Conservation (phyloP, 1,140 invertebrate species). For the Drosophila bocki region DNA sequence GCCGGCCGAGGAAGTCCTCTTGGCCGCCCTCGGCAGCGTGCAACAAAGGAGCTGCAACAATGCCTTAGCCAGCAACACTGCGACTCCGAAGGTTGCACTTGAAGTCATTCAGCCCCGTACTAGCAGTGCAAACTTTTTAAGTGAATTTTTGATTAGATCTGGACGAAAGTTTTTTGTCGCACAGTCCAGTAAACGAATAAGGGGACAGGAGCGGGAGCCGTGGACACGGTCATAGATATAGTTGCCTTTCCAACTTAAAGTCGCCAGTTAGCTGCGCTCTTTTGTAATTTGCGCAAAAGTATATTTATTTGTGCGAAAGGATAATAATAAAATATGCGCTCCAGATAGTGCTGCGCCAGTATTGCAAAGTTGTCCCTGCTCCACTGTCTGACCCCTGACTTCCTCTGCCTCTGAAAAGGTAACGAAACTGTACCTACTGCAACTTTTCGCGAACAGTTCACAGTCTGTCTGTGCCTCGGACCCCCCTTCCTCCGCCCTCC, state of each 20-base stretch:
- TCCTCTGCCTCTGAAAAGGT: constrained; percentile 5
- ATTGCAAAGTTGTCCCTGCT: constrained; percentile 51
- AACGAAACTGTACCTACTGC: constrained; percentile 64
- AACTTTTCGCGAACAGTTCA: constrained; percentile 70
- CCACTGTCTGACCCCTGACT: constrained; percentile 4
- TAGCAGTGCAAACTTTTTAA: constrained; percentile 79
- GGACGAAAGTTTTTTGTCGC: constrained; percentile 79
- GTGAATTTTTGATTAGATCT: constrained; percentile 84
- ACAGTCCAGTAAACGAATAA: constrained; percentile 33
- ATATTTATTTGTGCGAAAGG: constrained; percentile 77
- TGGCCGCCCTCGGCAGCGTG: constrained; percentile 9
- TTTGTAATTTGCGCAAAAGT: constrained; percentile 80
- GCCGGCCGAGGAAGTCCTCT: constrained; percentile 29
- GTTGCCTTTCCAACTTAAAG: constrained; percentile 67
- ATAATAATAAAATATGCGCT: constrained; percentile 82
- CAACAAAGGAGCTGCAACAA: constrained; percentile 65
- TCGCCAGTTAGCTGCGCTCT: constrained; percentile 72
- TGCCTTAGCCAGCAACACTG: constrained; percentile 24
- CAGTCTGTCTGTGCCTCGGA: constrained; percentile 20
- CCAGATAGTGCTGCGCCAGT: constrained; percentile 61
- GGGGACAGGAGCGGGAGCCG: not conserved
- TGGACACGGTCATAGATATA: constrained; percentile 38
- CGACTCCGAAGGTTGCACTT: constrained; percentile 49
- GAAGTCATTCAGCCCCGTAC: constrained; percentile 61
- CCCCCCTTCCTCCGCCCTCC: not conserved